These are phyloP conservation scores for Asobara japonica DNA, from an alignment of 1,140 invertebrate genomes.

Conservation along the genomic window DNA sequence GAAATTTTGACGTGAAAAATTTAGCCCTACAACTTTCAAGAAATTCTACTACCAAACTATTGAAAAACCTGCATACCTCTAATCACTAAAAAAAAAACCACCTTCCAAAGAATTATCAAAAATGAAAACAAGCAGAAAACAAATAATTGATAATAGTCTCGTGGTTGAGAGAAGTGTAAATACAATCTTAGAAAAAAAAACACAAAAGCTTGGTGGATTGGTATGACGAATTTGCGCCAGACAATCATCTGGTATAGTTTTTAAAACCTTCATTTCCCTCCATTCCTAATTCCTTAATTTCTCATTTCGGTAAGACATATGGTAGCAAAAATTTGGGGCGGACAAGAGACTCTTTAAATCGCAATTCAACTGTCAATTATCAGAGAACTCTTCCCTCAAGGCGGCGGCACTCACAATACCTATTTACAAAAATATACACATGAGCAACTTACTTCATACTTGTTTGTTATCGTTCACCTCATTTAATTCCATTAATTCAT, in stretches of 20 bases:
- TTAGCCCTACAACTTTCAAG: too few relatives aligned
- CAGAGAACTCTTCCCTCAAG: slow-evolving; percentile 50
- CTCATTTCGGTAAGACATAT: slow-evolving; percentile 56
- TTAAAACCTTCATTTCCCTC: neutral
- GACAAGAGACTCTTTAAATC: slow-evolving; percentile 32
- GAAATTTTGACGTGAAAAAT: too few relatives aligned
- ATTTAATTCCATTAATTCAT: slow-evolving; percentile 4
- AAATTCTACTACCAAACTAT: too few relatives aligned
- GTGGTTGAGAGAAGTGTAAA: slow-evolving; percentile 18
- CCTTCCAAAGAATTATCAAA: too few relatives aligned
- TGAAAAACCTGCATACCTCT: too few relatives aligned
- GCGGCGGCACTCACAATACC: slow-evolving; percentile 62
- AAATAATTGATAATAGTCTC: slow-evolving; percentile 1
- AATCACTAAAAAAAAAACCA: too few relatives aligned
- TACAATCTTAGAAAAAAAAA: neutral
- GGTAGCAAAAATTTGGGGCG: slow-evolving; percentile 60
- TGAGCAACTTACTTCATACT: slow-evolving; percentile 61
- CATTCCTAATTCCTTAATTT: slow-evolving; percentile 1
- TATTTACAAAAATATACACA: slow-evolving; percentile 69
- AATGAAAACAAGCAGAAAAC: slow-evolving; percentile 24
- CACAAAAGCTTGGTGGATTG: slow-evolving; percentile 28
- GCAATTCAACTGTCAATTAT: slow-evolving; percentile 18
- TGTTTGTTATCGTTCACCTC: slow-evolving; percentile 31
- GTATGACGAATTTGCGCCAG: slow-evolving; percentile 33
- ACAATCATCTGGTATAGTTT: slow-evolving; percentile 39